phyloP scores from a whole-genome alignment of 2,113 vertebrate species.

The Sorex araneus region DNA sequence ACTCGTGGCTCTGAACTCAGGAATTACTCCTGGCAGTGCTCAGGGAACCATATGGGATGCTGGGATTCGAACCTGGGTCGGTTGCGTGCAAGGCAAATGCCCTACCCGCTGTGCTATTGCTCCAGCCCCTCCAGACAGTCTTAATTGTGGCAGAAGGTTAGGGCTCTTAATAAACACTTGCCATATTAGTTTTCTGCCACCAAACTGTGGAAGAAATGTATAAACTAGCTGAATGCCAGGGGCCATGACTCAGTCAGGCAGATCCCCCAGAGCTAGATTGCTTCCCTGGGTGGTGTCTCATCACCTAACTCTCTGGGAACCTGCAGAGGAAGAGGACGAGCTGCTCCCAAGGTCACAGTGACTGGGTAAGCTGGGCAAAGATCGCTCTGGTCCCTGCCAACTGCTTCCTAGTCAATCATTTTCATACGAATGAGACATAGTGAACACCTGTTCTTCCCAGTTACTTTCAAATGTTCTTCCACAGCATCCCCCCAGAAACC shows the following conservation, averaged over 20 bases:
- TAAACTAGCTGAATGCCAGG: constrained; percentile 5
- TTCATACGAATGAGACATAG: not conserved
- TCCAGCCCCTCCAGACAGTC: not conserved
- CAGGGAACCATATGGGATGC: too few species aligned
- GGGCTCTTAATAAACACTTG: not conserved
- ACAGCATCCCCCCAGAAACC: not conserved
- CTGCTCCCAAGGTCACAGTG: not conserved
- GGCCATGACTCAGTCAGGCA: constrained; percentile 5
- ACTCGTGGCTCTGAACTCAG: too few species aligned
- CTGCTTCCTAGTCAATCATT: not conserved
- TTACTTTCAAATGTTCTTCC: not conserved
- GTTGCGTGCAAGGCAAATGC: too few species aligned
- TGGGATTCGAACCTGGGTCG: too few species aligned
- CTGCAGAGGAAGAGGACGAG: not conserved
- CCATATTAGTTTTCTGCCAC: constrained; percentile 52
- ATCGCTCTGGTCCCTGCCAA: not conserved
- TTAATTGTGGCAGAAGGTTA: not conserved
- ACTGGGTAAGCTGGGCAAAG: not conserved
- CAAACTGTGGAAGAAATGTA: constrained; percentile 38
- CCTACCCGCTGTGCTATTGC: too few species aligned
- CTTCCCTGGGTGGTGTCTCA: not conserved
- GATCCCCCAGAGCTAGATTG: not conserved
- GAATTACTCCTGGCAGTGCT: too few species aligned
- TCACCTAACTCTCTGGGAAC: not conserved
- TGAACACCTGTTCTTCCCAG: not conserved